Evolutionary conservation across 37 sponge, comb jelly and placozoan species (phyloP).

Genomic region (Beroe forskalii): DNA sequence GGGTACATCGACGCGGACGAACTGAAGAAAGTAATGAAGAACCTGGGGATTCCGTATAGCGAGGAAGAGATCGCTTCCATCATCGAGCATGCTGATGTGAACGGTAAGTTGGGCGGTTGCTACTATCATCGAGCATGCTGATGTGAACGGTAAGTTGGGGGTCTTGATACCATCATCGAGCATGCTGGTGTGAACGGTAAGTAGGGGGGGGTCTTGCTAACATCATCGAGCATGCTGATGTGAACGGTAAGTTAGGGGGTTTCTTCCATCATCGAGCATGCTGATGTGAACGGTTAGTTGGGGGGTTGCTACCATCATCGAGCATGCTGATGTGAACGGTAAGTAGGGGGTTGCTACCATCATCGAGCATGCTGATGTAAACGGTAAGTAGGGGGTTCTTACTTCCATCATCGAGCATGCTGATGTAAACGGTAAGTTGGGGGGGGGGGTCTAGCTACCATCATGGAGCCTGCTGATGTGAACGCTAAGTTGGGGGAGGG

Average conservation of each 20-base stretch:
- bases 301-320: background rate
- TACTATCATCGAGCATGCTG: background rate
- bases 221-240: conserved; percentile 19
- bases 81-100: conserved; percentile 6
- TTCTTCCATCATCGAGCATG: background rate
- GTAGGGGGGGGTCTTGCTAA: background rate
- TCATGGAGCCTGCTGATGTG: background rate
- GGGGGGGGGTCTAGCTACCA: background rate
- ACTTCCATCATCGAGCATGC: background rate
- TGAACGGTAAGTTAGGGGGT: background rate
- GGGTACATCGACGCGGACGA: conserved; percentile 32
- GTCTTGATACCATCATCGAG: background rate
- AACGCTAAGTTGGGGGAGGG: background rate
- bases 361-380: conserved; percentile 9
- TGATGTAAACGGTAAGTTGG: background rate
- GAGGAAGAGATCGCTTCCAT: conserved; percentile 37
- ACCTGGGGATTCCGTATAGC: background rate
- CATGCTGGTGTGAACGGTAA: background rate
- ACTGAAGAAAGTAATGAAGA: conserved; percentile 56
- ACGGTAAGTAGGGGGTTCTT: background rate
- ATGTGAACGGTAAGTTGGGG: background rate
- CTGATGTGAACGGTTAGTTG: background rate
- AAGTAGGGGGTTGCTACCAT: background rate
- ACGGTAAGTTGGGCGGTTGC: background rate
- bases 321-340: background rate